Percentiles rank a stretch among this genome's conserved stretches.
Evolutionary conservation across 2,797 vertebrate genomes (phyloP).

Genomic region (Sebastes taczanowskii): DNA sequence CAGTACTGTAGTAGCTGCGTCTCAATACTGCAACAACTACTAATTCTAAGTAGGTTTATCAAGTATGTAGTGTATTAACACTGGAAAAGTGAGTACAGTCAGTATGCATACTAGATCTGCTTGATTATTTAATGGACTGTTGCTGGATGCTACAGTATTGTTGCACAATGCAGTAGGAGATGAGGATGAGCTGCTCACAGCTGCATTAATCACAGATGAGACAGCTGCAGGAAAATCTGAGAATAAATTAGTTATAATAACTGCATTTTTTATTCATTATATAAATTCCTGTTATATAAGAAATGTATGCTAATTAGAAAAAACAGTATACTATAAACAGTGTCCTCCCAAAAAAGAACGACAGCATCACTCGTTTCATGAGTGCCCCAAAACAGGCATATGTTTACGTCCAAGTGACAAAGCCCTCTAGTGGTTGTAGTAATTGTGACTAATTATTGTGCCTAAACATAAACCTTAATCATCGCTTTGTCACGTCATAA

Average conservation of each 20-base stretch:
- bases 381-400: not conserved
- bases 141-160: not conserved
- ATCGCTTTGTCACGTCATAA: not conserved
- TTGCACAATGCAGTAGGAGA: not conserved
- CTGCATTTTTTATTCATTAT: too few species aligned
- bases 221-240: not conserved
- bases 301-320: not conserved
- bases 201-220: not conserved
- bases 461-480: not conserved
- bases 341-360: not conserved
- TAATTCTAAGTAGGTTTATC: not conserved
- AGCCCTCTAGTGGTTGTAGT: not conserved
- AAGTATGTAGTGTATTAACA: not conserved
- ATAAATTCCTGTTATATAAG: not conserved
- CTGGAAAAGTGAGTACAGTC: not conserved
- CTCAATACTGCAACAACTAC: not conserved
- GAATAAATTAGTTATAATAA: not conserved
- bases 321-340: not conserved
- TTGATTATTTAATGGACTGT: not conserved
- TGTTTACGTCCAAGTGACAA: not conserved
- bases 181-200: not conserved
- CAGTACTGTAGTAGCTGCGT: not conserved
- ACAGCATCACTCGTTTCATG: not conserved
- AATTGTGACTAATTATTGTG: not conserved
- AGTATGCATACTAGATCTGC: not conserved